Evolutionary conservation across 2,888 invertebrate genomes (phyloP).

Genomic region (Polydrusus pterygomalis): DNA sequence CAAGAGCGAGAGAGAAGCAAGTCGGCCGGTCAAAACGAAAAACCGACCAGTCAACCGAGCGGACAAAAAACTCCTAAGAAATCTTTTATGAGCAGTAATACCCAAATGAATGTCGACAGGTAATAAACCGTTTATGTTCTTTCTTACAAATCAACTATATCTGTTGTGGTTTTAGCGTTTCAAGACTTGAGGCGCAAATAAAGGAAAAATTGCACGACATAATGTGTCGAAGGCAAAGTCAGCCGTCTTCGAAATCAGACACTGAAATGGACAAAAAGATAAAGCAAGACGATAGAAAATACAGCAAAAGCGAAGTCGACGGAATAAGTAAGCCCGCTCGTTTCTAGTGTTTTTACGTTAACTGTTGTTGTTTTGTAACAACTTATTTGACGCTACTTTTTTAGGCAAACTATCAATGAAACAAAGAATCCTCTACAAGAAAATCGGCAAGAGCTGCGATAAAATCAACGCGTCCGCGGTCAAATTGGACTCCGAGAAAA

Average conservation of each 20-base stretch:
- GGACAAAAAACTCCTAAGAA: constrained; percentile 61
- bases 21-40: constrained; percentile 68
- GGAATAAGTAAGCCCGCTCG: constrained; percentile 61
- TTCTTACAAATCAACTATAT: background rate
- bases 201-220: constrained; percentile 72
- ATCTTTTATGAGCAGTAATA: constrained; percentile 60
- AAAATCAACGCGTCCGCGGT: constrained; percentile 67
- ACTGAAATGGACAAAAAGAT: constrained; percentile 67
- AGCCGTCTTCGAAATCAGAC: constrained; percentile 65
- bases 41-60: constrained; percentile 58
- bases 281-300: constrained; percentile 72
- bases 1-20: constrained; percentile 70
- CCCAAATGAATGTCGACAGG: constrained; percentile 68
- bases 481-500: constrained; percentile 57
- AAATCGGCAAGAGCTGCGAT: constrained; percentile 71
- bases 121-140: background rate
- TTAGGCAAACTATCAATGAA: constrained; percentile 65
- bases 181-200: constrained; percentile 70
- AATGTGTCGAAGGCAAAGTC: constrained; percentile 68
- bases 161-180: constrained; percentile 37
- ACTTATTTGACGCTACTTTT: background rate
- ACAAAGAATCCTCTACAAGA: constrained; percentile 70
- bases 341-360: too few relatives aligned
- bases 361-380: too few relatives aligned
- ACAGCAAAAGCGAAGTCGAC: constrained; percentile 68